phyloP scores from a whole-genome alignment of 2,888 invertebrate species.

The Chloroclysta siterata region DNA sequence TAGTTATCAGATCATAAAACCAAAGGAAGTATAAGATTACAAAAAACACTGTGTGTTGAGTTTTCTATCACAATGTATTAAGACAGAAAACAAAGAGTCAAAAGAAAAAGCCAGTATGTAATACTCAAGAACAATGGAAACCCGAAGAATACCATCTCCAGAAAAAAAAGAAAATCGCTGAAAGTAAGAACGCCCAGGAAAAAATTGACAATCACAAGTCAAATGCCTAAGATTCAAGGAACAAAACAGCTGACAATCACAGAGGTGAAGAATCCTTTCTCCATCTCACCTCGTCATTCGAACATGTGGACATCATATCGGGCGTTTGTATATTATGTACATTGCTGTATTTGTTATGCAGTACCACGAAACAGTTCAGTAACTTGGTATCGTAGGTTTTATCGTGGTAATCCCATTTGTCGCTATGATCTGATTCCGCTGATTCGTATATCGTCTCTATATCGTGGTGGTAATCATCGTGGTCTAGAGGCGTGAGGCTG shows the following conservation, averaged over 20 bases:
- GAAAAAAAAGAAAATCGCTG: constrained; percentile 7
- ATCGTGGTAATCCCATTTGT: constrained; percentile 54
- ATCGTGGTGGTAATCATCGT: constrained; percentile 69
- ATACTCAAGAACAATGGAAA: background rate
- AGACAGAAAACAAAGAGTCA: constrained; percentile 2
- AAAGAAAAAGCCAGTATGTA: background rate
- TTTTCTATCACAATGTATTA: too few relatives aligned
- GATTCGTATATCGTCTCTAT: constrained; percentile 75
- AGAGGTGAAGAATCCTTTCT: constrained; percentile 19
- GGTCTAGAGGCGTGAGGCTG: constrained; percentile 43
- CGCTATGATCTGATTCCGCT: constrained; percentile 57
- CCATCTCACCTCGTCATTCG: constrained; percentile 60
- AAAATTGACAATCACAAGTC: constrained; percentile 12
- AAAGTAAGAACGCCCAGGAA: constrained; percentile 1
- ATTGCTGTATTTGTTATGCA: constrained; percentile 47
- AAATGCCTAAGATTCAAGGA: background rate
- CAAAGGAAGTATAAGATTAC: background rate
- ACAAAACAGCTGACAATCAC: constrained; percentile 26
- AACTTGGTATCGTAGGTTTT: constrained; percentile 15
- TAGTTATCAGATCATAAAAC: background rate
- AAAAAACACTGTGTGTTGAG: background rate
- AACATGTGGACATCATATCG: constrained; percentile 55
- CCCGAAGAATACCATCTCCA: background rate
- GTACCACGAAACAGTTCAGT: constrained; percentile 50
- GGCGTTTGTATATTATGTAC: constrained; percentile 46